These are phyloP conservation scores for Machaerirhynchus nigripectus DNA, from an alignment of 2,113 vertebrate species.

Conservation along the genomic window DNA sequence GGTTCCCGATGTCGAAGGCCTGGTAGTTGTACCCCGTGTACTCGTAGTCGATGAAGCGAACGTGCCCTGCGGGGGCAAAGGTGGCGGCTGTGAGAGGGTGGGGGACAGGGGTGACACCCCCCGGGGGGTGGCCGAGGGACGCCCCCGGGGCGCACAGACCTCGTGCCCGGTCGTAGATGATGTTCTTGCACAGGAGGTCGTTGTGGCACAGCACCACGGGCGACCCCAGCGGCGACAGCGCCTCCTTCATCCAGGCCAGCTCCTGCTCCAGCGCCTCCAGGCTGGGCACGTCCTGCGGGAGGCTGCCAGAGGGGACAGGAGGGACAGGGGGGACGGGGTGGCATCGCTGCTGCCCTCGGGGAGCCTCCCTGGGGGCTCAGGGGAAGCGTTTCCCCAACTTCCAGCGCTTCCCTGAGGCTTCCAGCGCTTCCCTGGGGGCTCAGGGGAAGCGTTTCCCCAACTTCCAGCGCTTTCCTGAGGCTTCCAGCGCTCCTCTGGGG, in stretches of 20 bases:
- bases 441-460: neutral
- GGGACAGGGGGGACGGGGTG: neutral
- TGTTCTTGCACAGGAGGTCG: conserved; percentile 97
- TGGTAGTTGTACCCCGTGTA: conserved; percentile 97
- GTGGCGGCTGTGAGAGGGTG: neutral
- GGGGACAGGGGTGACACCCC: neutral
- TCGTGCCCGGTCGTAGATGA: conserved; percentile 87
- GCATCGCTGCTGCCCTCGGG: neutral
- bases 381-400: neutral
- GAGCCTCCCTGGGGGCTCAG: neutral
- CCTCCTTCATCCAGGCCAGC: conserved; percentile 90
- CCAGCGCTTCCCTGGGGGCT: neutral
- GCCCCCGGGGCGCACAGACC: conserved; percentile 51
- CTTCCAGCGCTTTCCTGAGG: neutral
- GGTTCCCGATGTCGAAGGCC: conserved; percentile 96
- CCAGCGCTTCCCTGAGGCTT: neutral
- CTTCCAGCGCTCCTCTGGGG: neutral
- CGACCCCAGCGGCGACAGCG: conserved; percentile 86
- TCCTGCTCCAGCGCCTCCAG: conserved; percentile 84
- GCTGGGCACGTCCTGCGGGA: conserved; percentile 85
- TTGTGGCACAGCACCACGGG: conserved; percentile 96
- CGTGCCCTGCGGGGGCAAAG: conserved; percentile 69
- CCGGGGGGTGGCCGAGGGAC: neutral
- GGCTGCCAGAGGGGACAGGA: conserved; percentile 62
- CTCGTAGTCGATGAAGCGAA: conserved; percentile 95